These are phyloP conservation scores for Palythoa grandiflora DNA, from an alignment of 92 coral and sea anemone species.

Conservation along the genomic window DNA sequence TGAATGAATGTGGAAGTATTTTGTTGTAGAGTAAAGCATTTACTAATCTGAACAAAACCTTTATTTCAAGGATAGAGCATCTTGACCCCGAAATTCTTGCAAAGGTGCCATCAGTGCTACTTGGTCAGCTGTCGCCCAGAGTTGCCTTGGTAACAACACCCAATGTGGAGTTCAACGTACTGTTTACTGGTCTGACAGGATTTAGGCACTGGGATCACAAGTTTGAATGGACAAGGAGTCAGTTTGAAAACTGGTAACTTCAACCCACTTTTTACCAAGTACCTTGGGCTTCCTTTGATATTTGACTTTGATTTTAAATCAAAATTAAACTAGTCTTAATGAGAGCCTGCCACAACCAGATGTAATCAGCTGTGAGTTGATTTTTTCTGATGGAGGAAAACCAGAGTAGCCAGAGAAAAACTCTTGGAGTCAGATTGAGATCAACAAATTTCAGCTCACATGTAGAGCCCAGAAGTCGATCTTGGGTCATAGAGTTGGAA, in stretches of 20 bases:
- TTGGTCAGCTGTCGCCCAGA: slow-evolving; percentile 96
- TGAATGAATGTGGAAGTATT: no score
- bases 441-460: no score
- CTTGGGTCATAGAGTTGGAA: no score
- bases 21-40: no score
- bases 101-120: slow-evolving; percentile 83
- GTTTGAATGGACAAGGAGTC: slow-evolving; percentile 98
- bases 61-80: slow-evolving; percentile 81
- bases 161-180: slow-evolving; percentile 95
- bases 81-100: slow-evolving; percentile 78
- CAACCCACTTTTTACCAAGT: no score
- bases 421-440: no score
- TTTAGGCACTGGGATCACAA: slow-evolving; percentile 99
- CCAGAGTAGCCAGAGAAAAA: no score
- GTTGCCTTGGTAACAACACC: slow-evolving; percentile 98
- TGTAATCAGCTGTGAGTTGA: no score
- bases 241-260: slow-evolving; percentile 89
- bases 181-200: slow-evolving; percentile 86
- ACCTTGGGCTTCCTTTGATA: no score
- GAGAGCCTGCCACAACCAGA: no score
- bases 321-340: not conserved
- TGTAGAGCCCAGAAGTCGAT: no score
- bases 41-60: not conserved
- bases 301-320: not conserved
- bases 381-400: no score